These are phyloP conservation scores for Sparus aurata DNA, from an alignment of 2,797 vertebrate species.

Conservation along the genomic window DNA sequence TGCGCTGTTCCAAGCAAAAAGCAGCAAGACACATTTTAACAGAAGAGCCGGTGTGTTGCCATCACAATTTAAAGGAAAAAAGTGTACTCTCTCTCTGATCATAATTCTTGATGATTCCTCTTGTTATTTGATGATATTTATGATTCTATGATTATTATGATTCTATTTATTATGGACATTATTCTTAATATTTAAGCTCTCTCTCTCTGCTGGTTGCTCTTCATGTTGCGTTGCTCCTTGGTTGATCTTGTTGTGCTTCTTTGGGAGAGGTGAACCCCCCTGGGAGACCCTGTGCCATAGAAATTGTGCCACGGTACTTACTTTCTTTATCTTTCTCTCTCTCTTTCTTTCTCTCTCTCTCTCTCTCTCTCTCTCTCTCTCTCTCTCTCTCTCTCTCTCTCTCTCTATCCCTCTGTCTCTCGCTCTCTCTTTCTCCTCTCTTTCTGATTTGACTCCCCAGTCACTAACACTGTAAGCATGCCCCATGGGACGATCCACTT, in stretches of 20 bases:
- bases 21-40: conserved; percentile 76
- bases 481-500: conserved; percentile 90
- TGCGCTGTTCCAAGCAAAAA: conserved; percentile 77
- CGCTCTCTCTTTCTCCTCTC: conserved; percentile 68
- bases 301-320: conserved; percentile 78
- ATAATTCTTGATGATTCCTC: conserved; percentile 82
- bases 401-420: conserved; percentile 25
- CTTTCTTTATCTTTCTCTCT: conserved; percentile 41
- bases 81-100: conserved; percentile 77
- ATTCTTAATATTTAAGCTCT: conserved; percentile 83
- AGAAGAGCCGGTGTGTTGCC: conserved; percentile 69
- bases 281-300: conserved; percentile 81
- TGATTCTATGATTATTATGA: conserved; percentile 83
- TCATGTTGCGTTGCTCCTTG: conserved; percentile 81
- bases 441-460: conserved; percentile 82
- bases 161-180: conserved; percentile 86
- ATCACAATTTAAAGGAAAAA: conserved; percentile 81
- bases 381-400: conserved; percentile 45
- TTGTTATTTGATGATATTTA: conserved; percentile 85
- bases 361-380: conserved; percentile 54
- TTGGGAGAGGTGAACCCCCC: conserved; percentile 80
- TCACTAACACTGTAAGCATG: conserved; percentile 90
- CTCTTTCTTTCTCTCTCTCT: conserved; percentile 45
- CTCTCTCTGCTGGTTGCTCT: conserved; percentile 83
- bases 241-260: conserved; percentile 86